These are phyloP conservation scores for Acleris literana DNA, from an alignment of 2,888 invertebrate genomes.

Conservation along the genomic window DNA sequence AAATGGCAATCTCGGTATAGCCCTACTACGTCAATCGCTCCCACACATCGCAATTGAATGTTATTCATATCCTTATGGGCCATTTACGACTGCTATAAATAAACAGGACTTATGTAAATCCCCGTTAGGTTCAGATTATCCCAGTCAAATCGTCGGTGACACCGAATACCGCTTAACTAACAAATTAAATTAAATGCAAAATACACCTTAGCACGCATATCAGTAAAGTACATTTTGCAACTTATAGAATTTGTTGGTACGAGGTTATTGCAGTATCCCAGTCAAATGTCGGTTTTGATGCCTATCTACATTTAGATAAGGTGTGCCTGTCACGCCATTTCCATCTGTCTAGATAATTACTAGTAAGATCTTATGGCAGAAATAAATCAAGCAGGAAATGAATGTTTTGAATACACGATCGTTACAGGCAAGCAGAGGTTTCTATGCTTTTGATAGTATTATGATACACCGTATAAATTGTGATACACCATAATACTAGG, in stretches of 20 bases:
- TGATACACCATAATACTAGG: no score
- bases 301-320: constrained; percentile 19
- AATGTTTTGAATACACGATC: not conserved
- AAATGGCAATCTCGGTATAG: no score
- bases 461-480: no score
- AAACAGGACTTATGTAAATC: not conserved
- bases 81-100: no score
- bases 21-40: no score
- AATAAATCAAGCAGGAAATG: constrained; percentile 4
- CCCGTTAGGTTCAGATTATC: constrained; percentile 14
- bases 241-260: no score
- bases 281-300: constrained; percentile 21
- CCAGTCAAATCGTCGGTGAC: constrained; percentile 4
- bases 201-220: no score
- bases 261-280: not conserved
- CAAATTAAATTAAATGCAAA: no score
- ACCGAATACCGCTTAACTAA: no score
- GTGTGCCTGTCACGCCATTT: constrained; percentile 9
- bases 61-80: constrained; percentile 1
- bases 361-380: constrained; percentile 11
- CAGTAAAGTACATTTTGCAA: no score
- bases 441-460: not conserved
- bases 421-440: not conserved
- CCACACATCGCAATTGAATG: not conserved
- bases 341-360: constrained; percentile 14